Evolutionary conservation across 2,888 invertebrate species (phyloP).

Genomic region (Pyrochroa serraticornis): DNA sequence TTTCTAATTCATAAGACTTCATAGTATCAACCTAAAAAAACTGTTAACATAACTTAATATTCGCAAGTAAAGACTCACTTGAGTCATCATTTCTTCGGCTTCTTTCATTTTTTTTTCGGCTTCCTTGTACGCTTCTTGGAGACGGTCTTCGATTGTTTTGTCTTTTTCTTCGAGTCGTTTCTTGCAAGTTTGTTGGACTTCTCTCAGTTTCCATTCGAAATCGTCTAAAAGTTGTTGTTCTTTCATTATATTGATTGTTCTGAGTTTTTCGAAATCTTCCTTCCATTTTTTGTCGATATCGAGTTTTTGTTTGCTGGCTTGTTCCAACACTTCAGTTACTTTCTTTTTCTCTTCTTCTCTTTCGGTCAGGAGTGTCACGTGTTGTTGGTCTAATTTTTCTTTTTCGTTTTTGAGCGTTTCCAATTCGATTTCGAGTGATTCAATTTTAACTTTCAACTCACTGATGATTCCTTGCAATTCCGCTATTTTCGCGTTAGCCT

Average conservation of each 20-base stretch:
- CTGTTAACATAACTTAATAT: not conserved
- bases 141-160: constrained; percentile 63
- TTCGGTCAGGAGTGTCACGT: constrained; percentile 52
- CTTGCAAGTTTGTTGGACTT: constrained; percentile 74
- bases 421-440: constrained; percentile 60
- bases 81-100: constrained; percentile 54
- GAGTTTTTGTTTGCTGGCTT: constrained; percentile 66
- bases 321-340: constrained; percentile 65
- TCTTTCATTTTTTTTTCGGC: constrained; percentile 54
- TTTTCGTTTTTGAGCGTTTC: constrained; percentile 59
- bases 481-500: constrained; percentile 54
- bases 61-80: constrained; percentile 41
- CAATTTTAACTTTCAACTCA: constrained; percentile 60
- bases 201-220: constrained; percentile 84
- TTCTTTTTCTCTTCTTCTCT: constrained; percentile 61
- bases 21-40: constrained; percentile 59
- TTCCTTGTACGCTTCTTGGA: constrained; percentile 55
- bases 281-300: constrained; percentile 68
- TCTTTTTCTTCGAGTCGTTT: constrained; percentile 67
- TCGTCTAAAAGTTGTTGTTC: constrained; percentile 78
- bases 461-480: constrained; percentile 60
- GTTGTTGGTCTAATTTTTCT: constrained; percentile 55
- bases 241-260: constrained; percentile 71
- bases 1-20: constrained; percentile 64
- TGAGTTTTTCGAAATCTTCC: constrained; percentile 70